These are phyloP conservation scores for Alca torda DNA, from an alignment of 2,797 vertebrate genomes.

Conservation along the genomic window DNA sequence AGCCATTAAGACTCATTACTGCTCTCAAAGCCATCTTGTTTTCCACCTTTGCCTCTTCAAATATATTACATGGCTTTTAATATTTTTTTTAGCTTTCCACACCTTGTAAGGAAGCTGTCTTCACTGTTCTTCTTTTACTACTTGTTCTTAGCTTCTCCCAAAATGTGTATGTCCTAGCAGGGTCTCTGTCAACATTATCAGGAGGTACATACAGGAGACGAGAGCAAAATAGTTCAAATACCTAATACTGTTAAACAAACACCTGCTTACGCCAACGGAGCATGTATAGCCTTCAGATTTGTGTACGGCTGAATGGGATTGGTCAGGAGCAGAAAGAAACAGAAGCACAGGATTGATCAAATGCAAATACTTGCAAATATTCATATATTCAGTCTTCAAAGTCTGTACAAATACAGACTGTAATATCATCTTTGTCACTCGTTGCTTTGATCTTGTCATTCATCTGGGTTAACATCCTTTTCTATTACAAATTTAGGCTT, in stretches of 20 bases:
- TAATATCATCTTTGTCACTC: slow-evolving; percentile 60
- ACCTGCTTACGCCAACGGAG: neutral
- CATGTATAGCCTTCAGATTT: slow-evolving; percentile 15
- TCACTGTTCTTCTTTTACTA: neutral
- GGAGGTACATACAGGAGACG: neutral
- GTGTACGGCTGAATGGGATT: neutral
- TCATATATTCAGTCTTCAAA: slow-evolving; percentile 65
- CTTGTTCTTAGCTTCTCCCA: neutral
- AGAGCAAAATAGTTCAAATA: slow-evolving; percentile 10
- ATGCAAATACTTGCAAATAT: slow-evolving; percentile 67
- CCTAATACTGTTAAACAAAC: neutral
- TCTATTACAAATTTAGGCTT: slow-evolving; percentile 62
- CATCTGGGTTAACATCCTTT: slow-evolving; percentile 53
- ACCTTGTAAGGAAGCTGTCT: neutral
- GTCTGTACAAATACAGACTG: slow-evolving; percentile 51
- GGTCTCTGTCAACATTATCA: neutral
- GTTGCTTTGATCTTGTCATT: slow-evolving; percentile 65
- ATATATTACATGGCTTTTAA: neutral
- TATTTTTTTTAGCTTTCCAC: neutral
- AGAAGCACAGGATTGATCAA: slow-evolving; percentile 32
- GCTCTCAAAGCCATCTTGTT: neutral
- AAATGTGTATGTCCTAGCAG: neutral
- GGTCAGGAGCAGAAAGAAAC: slow-evolving; percentile 40
- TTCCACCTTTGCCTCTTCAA: neutral
- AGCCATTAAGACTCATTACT: neutral